Percentiles rank a stretch among this genome's conserved stretches.
These are phyloP conservation scores for Mormyrops attenuatus DNA, from an alignment of 2,797 vertebrate genomes.

Conservation along the genomic window DNA sequence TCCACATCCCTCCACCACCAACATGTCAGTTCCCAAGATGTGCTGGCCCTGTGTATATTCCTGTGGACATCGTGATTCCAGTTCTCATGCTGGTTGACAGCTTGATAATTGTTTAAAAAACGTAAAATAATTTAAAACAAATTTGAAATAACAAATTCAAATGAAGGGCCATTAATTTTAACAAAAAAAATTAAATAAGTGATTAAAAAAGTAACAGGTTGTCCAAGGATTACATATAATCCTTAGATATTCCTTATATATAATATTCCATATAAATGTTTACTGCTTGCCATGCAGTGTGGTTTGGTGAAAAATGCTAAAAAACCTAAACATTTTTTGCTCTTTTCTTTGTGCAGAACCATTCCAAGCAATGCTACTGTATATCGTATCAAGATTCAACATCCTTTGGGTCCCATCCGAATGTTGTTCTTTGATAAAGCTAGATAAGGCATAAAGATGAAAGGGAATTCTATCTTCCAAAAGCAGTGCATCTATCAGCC, in stretches of 20 bases:
- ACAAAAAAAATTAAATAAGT: not conserved
- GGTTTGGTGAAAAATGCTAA: not conserved
- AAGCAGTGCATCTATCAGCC: not conserved
- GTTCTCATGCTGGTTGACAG: not conserved
- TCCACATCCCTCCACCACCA: slow-evolving; percentile 3
- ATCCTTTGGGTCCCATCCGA: slow-evolving; percentile 34
- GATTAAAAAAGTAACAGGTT: not conserved
- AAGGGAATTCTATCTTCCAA: not conserved
- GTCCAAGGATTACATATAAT: not conserved
- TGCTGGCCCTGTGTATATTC: not conserved
- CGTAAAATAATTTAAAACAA: not conserved
- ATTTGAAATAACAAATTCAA: not conserved
- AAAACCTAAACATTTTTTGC: slow-evolving; percentile 39
- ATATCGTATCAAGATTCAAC: slow-evolving; percentile 34
- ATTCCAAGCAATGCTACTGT: slow-evolving; percentile 25
- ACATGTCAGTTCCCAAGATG: not conserved
- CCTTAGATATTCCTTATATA: not conserved
- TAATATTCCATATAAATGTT: not conserved
- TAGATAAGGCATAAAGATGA: slow-evolving; percentile 34
- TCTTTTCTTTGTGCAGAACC: slow-evolving; percentile 41
- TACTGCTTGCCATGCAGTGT: not conserved
- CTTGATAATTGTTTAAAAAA: not conserved
- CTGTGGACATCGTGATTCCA: not conserved
- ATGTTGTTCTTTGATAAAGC: slow-evolving; percentile 39
- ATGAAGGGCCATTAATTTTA: not conserved